Evolutionary conservation across 1,140 invertebrate species (phyloP), one percentile per base, ranked within the genome.

Genomic region (Caenorhabditis brenneri): DNA sequence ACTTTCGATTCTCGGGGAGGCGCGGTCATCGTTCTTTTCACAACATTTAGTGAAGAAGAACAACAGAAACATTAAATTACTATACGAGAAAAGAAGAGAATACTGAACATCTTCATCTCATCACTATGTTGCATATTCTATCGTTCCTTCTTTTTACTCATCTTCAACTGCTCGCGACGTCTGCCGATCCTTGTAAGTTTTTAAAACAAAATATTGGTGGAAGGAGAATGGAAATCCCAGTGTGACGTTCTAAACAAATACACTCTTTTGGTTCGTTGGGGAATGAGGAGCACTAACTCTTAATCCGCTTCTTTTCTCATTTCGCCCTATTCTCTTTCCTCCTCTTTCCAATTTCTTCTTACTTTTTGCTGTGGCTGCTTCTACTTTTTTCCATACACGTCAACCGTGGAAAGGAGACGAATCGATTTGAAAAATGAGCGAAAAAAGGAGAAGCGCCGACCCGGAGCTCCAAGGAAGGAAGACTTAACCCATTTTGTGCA

Each of bases 1-100:
- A 74, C 65, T 74, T 74, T 74, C 65, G 36, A 74, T 74, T 74
- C 65, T 74, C 65, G 65, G 36, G 65, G n/a, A n/a, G n/a, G n/a
- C n/a, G n/a, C n/a, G n/a, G n/a, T n/a, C n/a, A n/a, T n/a, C 65
- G 42, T 74, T 74, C 65, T 24, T 27, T 74, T 12, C 29, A 42
- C 22, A 60, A 33, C 53, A 29, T 29, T 9, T 42, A 42, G 39
- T 6, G 39, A 42, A 42, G 12, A 12, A 42, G 53, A 33, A 33
- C n/a, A 42, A 74, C 29, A 74, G 42, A n/a, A 74, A 74, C 36
- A 74, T 24, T 6, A 22, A 42, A 74, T 74, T 74, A 74, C 65
- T 74, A 74, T 39, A 42, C 65, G 36, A 27, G 65, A 58, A 27
- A 55, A 29, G 24, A 55, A 27, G 24, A 55, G 27, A 7, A 29